These are phyloP conservation scores for Lemur catta DNA, from an alignment of 2,797 vertebrate genomes.

Conservation along the genomic window DNA sequence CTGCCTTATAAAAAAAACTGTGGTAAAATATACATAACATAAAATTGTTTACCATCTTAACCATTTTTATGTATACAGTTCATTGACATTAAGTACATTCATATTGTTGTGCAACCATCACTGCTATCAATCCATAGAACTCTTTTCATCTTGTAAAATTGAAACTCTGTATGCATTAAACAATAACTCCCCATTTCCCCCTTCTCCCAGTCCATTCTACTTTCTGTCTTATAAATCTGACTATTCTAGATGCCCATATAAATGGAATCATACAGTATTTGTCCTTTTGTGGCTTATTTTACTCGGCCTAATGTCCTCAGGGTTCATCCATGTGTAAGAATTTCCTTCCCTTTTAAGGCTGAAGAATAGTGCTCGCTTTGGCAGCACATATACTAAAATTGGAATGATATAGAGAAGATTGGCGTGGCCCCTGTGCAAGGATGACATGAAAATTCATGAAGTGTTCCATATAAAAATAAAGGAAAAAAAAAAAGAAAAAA, in stretches of 20 bases:
- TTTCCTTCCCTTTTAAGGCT: not conserved
- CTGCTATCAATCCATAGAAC: not conserved
- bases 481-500: no score
- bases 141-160: not conserved
- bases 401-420: no score
- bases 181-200: not conserved
- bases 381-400: no score
- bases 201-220: not conserved
- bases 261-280: not conserved
- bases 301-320: not conserved
- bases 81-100: not conserved
- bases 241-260: not conserved
- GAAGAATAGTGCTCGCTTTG: not conserved
- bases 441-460: no score
- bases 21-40: not conserved
- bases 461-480: no score
- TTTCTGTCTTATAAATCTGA: not conserved
- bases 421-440: no score
- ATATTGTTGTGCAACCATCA: not conserved
- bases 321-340: not conserved
- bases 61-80: not conserved
- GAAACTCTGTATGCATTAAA: not conserved
- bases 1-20: not conserved
- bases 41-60: not conserved
- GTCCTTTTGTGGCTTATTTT: not conserved